phyloP scores from a whole-genome alignment of 2,797 vertebrate genomes.

The Parauchenoglanis punctatus region DNA sequence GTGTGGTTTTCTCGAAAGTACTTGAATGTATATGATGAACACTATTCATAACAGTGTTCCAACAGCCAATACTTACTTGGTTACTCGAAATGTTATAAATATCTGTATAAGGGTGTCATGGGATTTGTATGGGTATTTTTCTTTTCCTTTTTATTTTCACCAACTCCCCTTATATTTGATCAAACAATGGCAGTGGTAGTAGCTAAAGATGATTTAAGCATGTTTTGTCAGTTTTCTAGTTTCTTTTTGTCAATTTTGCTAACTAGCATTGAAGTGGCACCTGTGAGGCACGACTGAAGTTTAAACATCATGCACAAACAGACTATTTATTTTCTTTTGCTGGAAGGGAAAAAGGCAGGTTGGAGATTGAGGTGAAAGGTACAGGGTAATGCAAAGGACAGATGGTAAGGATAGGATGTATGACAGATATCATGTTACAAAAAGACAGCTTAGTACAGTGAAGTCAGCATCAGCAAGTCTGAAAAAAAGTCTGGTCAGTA shows the following conservation, averaged over 20 bases:
- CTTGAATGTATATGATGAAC: slow-evolving; percentile 1
- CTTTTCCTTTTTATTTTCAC: neutral
- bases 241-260: slow-evolving; percentile 17
- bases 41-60: slow-evolving; percentile 17
- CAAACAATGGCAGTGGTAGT: neutral
- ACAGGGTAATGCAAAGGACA: slow-evolving; percentile 31
- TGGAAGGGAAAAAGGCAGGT: slow-evolving; percentile 34
- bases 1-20: neutral
- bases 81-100: slow-evolving; percentile 22
- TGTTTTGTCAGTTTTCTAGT: slow-evolving; percentile 26
- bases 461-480: neutral
- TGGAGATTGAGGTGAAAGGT: slow-evolving; percentile 37
- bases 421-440: slow-evolving; percentile 50
- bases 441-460: slow-evolving; percentile 13
- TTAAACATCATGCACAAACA: slow-evolving; percentile 29
- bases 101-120: slow-evolving; percentile 10
- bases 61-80: slow-evolving; percentile 6
- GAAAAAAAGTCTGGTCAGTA: too few relatives aligned
- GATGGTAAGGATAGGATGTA: slow-evolving; percentile 42
- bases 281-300: slow-evolving; percentile 23
- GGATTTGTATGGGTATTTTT: neutral
- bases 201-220: neutral
- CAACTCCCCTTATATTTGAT: neutral
- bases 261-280: slow-evolving; percentile 1
- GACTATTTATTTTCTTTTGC: neutral